Conservation (phyloP, 2,113 vertebrate species). For the Chionomys nivalis region DNA sequence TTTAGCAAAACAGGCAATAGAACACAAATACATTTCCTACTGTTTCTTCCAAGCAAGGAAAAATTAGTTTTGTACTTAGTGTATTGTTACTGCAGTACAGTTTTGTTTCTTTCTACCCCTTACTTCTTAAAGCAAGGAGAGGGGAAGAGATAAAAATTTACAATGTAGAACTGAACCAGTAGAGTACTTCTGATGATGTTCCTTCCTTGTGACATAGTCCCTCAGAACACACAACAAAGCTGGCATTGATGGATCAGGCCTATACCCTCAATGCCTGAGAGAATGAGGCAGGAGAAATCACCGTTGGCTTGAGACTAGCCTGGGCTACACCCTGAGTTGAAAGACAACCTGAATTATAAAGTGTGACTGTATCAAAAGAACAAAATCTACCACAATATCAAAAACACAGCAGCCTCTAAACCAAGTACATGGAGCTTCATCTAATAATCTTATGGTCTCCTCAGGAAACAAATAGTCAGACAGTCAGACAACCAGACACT, state of each 20-base stretch:
- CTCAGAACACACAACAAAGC: neutral
- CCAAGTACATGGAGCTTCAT: neutral
- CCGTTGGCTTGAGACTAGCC: neutral
- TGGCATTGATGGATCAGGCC: neutral
- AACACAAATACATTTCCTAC: neutral
- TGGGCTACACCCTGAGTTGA: neutral
- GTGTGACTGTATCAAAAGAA: neutral
- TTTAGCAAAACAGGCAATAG: neutral
- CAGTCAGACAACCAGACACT: neutral
- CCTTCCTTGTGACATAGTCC: neutral
- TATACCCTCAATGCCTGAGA: neutral
- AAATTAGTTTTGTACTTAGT: neutral
- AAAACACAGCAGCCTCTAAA: neutral
- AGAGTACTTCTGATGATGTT: neutral
- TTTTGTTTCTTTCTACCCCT: neutral
- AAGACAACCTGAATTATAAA: neutral
- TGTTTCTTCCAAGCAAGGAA: constrained; percentile 27
- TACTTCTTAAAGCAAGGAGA: neutral
- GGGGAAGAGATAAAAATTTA: neutral
- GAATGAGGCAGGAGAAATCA: neutral
- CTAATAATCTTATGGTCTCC: neutral
- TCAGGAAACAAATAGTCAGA: neutral
- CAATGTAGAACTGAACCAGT: neutral
- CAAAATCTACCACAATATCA: neutral
- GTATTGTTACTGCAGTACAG: neutral